Base-by-base conservation (phyloP, 2,888 invertebrate species). In the Chloroclysta siterata region DNA sequence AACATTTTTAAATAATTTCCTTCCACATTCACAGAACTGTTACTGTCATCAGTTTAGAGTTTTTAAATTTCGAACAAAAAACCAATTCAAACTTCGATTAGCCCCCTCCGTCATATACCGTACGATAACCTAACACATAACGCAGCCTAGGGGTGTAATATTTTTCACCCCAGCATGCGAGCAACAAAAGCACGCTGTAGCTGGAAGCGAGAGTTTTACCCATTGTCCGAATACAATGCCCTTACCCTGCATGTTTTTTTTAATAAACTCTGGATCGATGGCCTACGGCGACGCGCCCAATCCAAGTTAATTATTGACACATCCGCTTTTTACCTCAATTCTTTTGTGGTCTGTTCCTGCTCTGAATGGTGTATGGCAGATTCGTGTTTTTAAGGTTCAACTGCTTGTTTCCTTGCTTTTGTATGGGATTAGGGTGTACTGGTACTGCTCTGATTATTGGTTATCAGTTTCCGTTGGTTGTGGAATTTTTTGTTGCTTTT, bases 301-400 rank as follows among this genome's bases (percentile, higher is more conserved):
- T 91, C 90, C 84, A 87, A 86, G 91, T 89, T 91, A 92, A 92
- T 92, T 91, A 92, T 91, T 89, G 91, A 91, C 91, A 90, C 91
- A 90, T 90, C 91, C 90, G 89, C 87, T 90, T 90, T 88, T 90
- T 89, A 53, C 53, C 60, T 63, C 53, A 57, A 51, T 66, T 66
- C 62, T 66, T 62, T 66, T 62, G 59, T 66, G 66, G 62, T 61
- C 15, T 17, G 33, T 46, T 17, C 46, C 46, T 39, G 22, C 58
- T 42, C 55, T 53, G 56, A 57, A 46, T 44, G 41, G 51, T 50
- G 57, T 53, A 53, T 17, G 59, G 48, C 17, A 60, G 41, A 29
- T 46, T 60, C 22, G 29, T 61, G 15, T 54, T 39, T 61, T 57
- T 58, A 58, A 14, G 10, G 47, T 44, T 41, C 58, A 62, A 65